These are phyloP conservation scores for Hypomecis atomaria DNA, from an alignment of 2,888 invertebrate genomes.

Conservation along the genomic window DNA sequence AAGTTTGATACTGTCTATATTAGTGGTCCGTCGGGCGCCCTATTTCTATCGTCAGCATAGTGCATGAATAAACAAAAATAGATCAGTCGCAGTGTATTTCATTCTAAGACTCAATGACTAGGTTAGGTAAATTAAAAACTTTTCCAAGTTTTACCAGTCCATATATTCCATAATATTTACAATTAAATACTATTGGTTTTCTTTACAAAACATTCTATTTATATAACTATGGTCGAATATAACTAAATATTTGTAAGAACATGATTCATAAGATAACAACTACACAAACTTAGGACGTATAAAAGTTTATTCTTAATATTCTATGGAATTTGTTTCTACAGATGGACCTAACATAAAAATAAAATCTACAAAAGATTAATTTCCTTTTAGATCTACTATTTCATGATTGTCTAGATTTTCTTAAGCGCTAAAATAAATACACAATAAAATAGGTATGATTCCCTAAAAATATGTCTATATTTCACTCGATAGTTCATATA, in stretches of 20 bases:
- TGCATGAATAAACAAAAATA: no score
- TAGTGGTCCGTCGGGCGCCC: no score
- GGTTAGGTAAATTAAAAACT: constrained; percentile 15
- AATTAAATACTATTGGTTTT: constrained; percentile 25
- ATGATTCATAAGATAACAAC: constrained; percentile 7
- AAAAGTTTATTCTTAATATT: constrained; percentile 1
- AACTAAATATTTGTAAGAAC: background rate
- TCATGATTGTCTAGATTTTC: constrained; percentile 31
- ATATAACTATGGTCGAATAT: background rate
- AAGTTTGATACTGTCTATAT: no score
- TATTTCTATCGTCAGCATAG: no score
- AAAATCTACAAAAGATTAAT: constrained; percentile 11
- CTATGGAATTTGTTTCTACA: constrained; percentile 29
- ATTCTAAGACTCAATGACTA: no score
- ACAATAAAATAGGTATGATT: constrained; percentile 35
- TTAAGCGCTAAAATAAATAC: constrained; percentile 47
- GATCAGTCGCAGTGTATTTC: no score
- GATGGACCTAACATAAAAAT: constrained; percentile 17
- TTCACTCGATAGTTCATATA: constrained; percentile 5
- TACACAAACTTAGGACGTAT: constrained; percentile 8
- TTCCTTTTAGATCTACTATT: constrained; percentile 24
- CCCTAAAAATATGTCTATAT: constrained; percentile 31
- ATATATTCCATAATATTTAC: constrained; percentile 46
- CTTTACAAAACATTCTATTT: constrained; percentile 20
- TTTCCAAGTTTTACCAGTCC: constrained; percentile 19